Evolutionary conservation across 2,888 invertebrate species (phyloP).

Genomic region (Sycophila texana): DNA sequence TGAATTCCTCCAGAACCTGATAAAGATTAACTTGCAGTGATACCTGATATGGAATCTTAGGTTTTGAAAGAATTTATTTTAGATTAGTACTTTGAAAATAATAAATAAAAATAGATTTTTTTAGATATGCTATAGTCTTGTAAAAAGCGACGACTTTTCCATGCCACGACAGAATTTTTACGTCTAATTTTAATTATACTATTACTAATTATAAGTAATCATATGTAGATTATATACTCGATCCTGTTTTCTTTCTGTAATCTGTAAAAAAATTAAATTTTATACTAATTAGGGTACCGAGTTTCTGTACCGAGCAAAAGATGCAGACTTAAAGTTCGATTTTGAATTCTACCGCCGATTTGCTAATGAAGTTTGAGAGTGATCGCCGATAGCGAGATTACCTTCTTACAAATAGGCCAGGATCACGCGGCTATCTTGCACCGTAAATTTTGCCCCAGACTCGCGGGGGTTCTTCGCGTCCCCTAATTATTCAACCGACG

Average conservation of each 20-base stretch:
- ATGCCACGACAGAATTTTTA: too few species aligned
- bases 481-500: not conserved
- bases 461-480: not conserved
- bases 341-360: slow-evolving; percentile 15
- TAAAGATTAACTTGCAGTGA: too few species aligned
- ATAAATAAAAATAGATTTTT: too few species aligned
- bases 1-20: too few species aligned
- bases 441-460: not conserved
- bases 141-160: too few species aligned
- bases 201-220: too few species aligned
- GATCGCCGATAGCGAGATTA: not conserved
- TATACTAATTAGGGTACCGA: not conserved
- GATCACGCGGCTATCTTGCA: not conserved
- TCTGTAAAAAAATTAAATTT: not conserved
- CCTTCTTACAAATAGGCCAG: slow-evolving; percentile 5
- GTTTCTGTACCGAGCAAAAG: not conserved
- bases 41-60: too few species aligned
- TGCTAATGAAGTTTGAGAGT: slow-evolving; percentile 28
- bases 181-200: too few species aligned
- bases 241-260: not conserved
- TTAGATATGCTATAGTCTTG: too few species aligned
- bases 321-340: slow-evolving; percentile 31
- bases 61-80: too few species aligned
- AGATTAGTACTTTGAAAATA: too few species aligned
- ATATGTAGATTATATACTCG: too few species aligned